Evolutionary conservation across 2,113 vertebrate genomes (phyloP), one percentile per base, ranked within the genome.

Genomic region (Eptatretus burgeri): DNA sequence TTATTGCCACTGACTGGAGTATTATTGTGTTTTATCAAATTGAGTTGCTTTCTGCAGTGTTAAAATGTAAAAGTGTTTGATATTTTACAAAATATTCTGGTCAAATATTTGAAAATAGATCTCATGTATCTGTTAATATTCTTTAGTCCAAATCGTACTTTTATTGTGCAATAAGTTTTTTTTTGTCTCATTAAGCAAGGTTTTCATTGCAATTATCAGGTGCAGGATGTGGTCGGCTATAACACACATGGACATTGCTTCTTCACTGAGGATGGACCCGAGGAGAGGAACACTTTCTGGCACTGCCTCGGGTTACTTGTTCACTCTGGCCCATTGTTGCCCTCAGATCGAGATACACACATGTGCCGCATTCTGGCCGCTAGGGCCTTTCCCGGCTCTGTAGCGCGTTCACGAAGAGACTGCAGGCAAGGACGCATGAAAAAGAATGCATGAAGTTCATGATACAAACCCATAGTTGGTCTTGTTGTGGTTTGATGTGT

Each of bases 261-360:
- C 72, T 98, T 98, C 66, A 93, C 80, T 0, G 91, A 98, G 69
- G 91, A 98, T 0, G 91, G 91, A 1, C 80, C 91, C 1, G 91
- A 98, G 64, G 83, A 95, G 62, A 80, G 91, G 66, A 98, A 98
- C 71, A 94, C 87, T 0, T 95, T 95, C 16, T 78, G 87, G 51
- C 91, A 98, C 73, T 98, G 91, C 53, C 78, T 98, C 0, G 89
- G 91, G 9, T 77, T 98, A 52, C 75, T 93, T 66, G 75, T 93
- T 2, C 82, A 84, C 62, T 74, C 91, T 0, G 83, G 89, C 14
- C 88, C 86, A 0, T 77, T 98, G 65, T 77, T 95, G 49, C 91
- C 91, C 11, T 98, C 91, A 0, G 91, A 98, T 76, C 74, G 91
- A 0, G 81, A 98, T 71, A 83, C 83, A 70, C 81, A 74, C 68